These are phyloP conservation scores for Zeus faber DNA, from an alignment of 2,113 vertebrate species.

Conservation along the genomic window DNA sequence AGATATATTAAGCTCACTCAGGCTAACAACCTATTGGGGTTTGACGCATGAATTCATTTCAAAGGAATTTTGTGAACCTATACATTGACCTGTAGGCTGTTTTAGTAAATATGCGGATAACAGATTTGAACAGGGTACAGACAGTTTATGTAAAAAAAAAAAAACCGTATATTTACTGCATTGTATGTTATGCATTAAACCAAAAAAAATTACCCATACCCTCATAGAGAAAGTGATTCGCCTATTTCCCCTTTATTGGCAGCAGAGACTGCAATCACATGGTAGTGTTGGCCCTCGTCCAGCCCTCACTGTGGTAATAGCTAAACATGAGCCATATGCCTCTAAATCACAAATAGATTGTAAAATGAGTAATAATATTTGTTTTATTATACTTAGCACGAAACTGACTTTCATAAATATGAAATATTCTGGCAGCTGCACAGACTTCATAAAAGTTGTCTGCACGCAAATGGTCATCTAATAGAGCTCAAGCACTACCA, in stretches of 20 bases:
- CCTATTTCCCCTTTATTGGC: conserved; percentile 27
- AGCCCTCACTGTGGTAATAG: conserved; percentile 43
- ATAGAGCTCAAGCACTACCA: no score
- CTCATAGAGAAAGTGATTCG: conserved; percentile 23
- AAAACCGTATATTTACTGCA: conserved; percentile 15
- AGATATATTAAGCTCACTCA: conserved; percentile 12
- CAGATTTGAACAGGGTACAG: conserved; percentile 31
- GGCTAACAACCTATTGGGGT: conserved; percentile 24
- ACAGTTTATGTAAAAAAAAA: conserved; percentile 43
- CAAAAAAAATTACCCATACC: conserved; percentile 22
- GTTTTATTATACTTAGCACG: conserved; percentile 50
- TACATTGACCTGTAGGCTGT: conserved; percentile 2
- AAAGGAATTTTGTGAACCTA: conserved; percentile 10
- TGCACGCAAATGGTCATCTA: conserved; percentile 42
- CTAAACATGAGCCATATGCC: conserved; percentile 55
- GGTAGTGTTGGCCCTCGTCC: conserved; percentile 28
- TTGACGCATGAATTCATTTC: conserved; percentile 10
- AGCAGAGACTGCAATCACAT: conserved; percentile 26
- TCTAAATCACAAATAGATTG: conserved; percentile 35
- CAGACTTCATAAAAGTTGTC: conserved; percentile 27
- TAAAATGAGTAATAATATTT: conserved; percentile 54
- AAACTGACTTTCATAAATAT: conserved; percentile 46
- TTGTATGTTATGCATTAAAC: conserved; percentile 27
- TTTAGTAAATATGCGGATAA: conserved; percentile 51
- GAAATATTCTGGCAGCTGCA: conserved; percentile 37